These are phyloP conservation scores for Triplophysa yarkandensis DNA, from an alignment of 2,797 vertebrate species.

Conservation along the genomic window DNA sequence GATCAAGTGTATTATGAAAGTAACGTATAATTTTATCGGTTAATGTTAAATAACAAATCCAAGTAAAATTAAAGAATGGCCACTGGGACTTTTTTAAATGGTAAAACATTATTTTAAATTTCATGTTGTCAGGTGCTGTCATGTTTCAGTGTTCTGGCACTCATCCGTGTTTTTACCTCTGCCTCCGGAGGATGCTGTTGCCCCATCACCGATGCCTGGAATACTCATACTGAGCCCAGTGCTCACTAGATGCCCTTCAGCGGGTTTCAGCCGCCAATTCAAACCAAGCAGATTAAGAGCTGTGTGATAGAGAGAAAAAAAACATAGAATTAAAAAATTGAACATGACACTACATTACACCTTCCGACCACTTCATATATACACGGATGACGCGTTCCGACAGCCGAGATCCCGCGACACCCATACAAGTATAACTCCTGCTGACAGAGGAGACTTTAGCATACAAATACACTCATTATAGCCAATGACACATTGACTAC, in stretches of 20 bases:
- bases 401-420: constrained; percentile 44
- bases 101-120: neutral
- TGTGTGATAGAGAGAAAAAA: constrained; percentile 54
- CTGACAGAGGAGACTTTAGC: constrained; percentile 44
- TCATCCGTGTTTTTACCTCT: constrained; percentile 82
- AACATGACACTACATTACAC: constrained; percentile 52
- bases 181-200: constrained; percentile 93
- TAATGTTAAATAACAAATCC: neutral
- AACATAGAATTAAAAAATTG: constrained; percentile 44
- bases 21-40: neutral
- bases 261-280: constrained; percentile 94
- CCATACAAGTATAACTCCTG: constrained; percentile 29
- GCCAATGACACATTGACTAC: constrained; percentile 42
- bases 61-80: neutral
- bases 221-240: constrained; percentile 86
- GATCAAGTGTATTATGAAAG: neutral
- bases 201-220: constrained; percentile 86
- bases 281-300: constrained; percentile 92
- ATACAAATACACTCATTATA: constrained; percentile 48
- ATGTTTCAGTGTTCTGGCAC: neutral
- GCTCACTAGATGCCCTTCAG: constrained; percentile 91
- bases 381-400: constrained; percentile 47
- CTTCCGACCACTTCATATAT: constrained; percentile 46
- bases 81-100: neutral
- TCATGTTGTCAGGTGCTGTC: neutral